Percentiles rank a stretch among this genome's conserved stretches.
These are phyloP conservation scores for Lanius collurio DNA, from an alignment of 2,113 vertebrate species.

Conservation along the genomic window DNA sequence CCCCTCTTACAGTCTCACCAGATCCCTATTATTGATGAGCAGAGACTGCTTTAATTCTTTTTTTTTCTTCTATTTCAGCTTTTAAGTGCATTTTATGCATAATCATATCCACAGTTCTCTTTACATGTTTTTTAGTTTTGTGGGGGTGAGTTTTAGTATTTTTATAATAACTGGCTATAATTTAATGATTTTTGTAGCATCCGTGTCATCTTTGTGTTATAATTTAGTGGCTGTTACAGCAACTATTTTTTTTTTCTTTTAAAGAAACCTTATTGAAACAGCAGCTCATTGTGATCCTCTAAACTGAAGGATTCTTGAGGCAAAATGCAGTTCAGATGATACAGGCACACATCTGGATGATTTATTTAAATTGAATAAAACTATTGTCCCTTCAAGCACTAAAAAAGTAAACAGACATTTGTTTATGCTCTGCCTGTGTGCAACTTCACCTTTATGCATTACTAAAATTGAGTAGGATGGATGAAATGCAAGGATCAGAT, in stretches of 20 bases:
- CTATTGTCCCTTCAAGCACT: not conserved
- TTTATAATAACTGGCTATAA: not conserved
- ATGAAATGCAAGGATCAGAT: not conserved
- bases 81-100: not conserved
- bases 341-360: not conserved
- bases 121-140: not conserved
- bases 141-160: not conserved
- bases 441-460: not conserved
- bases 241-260: not conserved
- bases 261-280: not conserved
- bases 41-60: not conserved
- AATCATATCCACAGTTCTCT: not conserved
- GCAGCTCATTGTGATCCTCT: not conserved
- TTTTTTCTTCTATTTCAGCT: not conserved
- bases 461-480: not conserved
- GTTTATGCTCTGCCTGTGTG: not conserved
- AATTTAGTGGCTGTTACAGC: not conserved
- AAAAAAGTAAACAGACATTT: not conserved
- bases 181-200: not conserved
- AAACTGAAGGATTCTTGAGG: not conserved
- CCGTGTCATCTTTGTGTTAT: not conserved
- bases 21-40: not conserved
- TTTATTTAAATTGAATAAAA: not conserved
- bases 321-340: not conserved
- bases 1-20: not conserved